Evolutionary conservation across 1,140 invertebrate species (phyloP), one percentile per base, ranked within the genome.

Genomic region (Orussus abietinus): DNA sequence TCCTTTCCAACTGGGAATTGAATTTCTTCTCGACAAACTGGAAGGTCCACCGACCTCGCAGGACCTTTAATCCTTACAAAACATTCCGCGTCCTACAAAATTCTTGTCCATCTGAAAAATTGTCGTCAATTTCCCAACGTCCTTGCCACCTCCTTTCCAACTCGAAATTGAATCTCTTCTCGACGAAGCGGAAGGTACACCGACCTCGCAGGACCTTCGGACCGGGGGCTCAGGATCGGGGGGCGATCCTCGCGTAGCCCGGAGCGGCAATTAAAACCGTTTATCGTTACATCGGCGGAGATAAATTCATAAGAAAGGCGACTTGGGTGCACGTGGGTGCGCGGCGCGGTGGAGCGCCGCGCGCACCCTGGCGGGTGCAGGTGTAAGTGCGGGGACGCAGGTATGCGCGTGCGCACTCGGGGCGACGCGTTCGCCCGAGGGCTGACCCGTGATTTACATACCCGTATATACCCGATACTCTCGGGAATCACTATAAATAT

Each of bases 401-500:
- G 39, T 22, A n/a, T 34, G 17, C 26, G 36, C 6, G 4, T 38
- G 30, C 15, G 30, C 26, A 17, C 7, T 17, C 22, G 12, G 30
- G 17, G 19, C 15, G 29, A 17, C 10, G 21, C 14, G 22, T 17
- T 28, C 21, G 21, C 29, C 25, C 19, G 32, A 43, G 35, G 38
- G 25, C 22, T 33, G 17, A 13, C 26, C n/a, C n/a, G 30, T 56
- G 53, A 55, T 56, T 56, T 56, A 56, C 53, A 55, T 46, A 51
- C 52, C 32, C 39, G 37, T 43, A 38, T 17, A 39, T 29, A 42
- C 20, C 21, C 40, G 14, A 39, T 42, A 38, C 19, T 40, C 37
- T 33, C 20, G 15, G 49, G 47, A 57, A 55, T 57, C 49, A 57
- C 52, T 56, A 63, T 63, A 60, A 63, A 62, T 59, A 63, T 58